phyloP scores from a whole-genome alignment of 2,113 vertebrate genomes.

The Heloderma charlesbogerti region DNA sequence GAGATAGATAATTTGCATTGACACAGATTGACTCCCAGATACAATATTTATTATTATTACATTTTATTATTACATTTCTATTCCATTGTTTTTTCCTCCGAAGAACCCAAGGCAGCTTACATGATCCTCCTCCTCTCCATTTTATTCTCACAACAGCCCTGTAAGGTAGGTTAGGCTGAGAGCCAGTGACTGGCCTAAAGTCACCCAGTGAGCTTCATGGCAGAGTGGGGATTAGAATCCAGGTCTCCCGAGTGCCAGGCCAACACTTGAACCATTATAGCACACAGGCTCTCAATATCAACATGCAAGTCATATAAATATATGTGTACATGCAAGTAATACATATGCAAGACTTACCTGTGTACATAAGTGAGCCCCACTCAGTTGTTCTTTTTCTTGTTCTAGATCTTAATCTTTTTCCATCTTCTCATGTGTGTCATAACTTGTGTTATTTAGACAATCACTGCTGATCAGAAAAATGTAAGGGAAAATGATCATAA shows the following conservation, averaged over 20 bases:
- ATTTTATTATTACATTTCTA: neutral
- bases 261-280: no score
- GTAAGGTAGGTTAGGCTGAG: no score
- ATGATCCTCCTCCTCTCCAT: no score
- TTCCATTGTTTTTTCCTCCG: neutral
- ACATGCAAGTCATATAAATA: neutral
- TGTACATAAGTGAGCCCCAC: constrained; percentile 17
- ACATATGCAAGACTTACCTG: constrained; percentile 30
- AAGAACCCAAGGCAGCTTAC: neutral
- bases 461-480: rapidly evolving
- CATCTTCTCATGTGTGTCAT: constrained; percentile 34
- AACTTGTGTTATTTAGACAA: neutral
- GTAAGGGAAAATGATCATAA: constrained; percentile 16
- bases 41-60: neutral
- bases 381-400: constrained; percentile 23
- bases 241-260: no score
- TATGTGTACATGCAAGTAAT: constrained; percentile 59
- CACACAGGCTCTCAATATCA: no score
- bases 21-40: neutral
- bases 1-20: neutral
- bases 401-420: constrained; percentile 54
- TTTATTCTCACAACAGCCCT: no score
- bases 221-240: no score
- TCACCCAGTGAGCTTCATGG: no score
- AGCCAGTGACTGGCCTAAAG: no score